Evolutionary conservation across 2,888 invertebrate genomes (phyloP).

Genomic region (Argyresthia goedartella): DNA sequence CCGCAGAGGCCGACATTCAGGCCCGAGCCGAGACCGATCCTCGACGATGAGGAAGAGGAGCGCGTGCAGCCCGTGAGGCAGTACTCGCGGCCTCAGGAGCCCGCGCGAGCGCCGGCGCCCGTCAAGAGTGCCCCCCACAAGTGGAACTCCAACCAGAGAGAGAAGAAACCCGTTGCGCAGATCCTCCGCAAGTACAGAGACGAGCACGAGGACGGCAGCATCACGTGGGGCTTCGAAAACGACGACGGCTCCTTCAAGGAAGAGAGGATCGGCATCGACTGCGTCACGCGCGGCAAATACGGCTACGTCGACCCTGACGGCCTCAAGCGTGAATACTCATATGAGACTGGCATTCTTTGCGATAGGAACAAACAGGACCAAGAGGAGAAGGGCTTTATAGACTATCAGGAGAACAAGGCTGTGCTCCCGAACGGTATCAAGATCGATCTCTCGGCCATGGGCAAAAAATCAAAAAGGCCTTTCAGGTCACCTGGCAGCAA

Average conservation of each 20-base stretch:
- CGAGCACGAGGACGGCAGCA: conserved; percentile 85
- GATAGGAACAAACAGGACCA: conserved; percentile 68
- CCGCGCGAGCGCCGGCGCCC: conserved; percentile 19
- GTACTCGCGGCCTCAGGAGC: conserved; percentile 51
- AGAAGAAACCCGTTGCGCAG: conserved; percentile 80
- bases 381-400: conserved; percentile 75
- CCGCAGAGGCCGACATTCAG: conserved; percentile 67
- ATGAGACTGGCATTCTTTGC: conserved; percentile 84
- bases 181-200: conserved; percentile 80
- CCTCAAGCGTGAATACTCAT: conserved; percentile 83
- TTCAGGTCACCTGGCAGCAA: conserved; percentile 64
- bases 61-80: conserved; percentile 45
- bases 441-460: conserved; percentile 77
- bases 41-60: conserved; percentile 45
- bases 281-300: conserved; percentile 82
- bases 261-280: conserved; percentile 84
- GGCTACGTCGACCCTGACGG: conserved; percentile 90
- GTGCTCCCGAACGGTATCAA: conserved; percentile 80
- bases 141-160: conserved; percentile 48
- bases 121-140: conserved; percentile 50
- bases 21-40: conserved; percentile 55
- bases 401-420: conserved; percentile 81
- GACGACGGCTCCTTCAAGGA: conserved; percentile 91
- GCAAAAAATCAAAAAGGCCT: conserved; percentile 79
- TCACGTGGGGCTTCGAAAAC: conserved; percentile 91